These are phyloP conservation scores for Carassius auratus DNA, from an alignment of 2,113 vertebrate species.

Conservation along the genomic window DNA sequence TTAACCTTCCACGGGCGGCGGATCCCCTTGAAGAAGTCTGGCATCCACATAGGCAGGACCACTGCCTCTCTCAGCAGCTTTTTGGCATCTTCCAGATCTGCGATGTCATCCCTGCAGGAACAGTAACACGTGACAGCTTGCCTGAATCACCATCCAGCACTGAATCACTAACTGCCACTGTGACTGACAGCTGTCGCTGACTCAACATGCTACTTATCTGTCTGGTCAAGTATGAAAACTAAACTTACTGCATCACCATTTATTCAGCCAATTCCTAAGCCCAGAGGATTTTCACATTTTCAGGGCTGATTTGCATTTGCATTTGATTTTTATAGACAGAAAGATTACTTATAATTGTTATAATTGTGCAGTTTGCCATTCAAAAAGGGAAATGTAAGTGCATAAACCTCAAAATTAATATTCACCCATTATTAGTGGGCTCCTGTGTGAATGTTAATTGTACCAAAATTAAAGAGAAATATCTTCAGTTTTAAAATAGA, in stretches of 20 bases:
- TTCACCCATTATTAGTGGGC: too few relatives aligned
- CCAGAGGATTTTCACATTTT: not conserved
- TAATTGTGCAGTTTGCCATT: not conserved
- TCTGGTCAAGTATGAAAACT: not conserved
- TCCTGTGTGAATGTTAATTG: too few relatives aligned
- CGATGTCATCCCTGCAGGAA: conserved; percentile 89
- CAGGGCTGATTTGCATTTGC: not conserved
- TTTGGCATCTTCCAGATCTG: conserved; percentile 96
- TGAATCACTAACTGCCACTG: conserved; percentile 38
- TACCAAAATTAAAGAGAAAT: too few relatives aligned
- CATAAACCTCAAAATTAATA: too few relatives aligned
- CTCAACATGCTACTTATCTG: conserved; percentile 1
- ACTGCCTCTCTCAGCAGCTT: conserved; percentile 90
- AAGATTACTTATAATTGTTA: not conserved
- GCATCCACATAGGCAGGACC: conserved; percentile 99
- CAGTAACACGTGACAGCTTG: conserved; percentile 40
- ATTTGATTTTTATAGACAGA: not conserved
- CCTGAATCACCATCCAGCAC: conserved; percentile 35
- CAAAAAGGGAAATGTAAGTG: not conserved
- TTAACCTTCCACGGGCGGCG: conserved; percentile 95
- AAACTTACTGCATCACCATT: not conserved
- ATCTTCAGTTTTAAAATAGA: too few relatives aligned
- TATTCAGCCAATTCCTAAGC: not conserved
- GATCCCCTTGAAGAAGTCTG: conserved; percentile 98
- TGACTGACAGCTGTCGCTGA: conserved; percentile 48